Evolutionary conservation across 2,888 invertebrate genomes (phyloP).

Genomic region (Habroteleia sp.): DNA sequence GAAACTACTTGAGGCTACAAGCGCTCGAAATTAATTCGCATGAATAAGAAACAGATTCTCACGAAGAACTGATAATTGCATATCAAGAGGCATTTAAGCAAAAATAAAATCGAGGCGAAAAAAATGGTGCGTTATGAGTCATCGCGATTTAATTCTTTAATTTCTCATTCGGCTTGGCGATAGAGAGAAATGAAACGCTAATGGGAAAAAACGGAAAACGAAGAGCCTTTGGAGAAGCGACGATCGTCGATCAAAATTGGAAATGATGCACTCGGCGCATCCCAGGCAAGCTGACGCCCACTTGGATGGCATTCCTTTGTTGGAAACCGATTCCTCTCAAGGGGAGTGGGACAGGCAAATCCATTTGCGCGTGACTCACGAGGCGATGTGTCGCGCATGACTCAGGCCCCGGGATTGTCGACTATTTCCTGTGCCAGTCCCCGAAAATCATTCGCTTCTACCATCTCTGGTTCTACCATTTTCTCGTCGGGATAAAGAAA

Average conservation of each 20-base stretch:
- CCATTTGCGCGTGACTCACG: constrained; percentile 74
- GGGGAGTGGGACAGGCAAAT: constrained; percentile 63
- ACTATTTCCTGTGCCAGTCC: constrained; percentile 72
- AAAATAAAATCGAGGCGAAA: too few relatives aligned
- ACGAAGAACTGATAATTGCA: constrained; percentile 12
- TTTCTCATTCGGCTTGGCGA: too few relatives aligned
- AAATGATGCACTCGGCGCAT: constrained; percentile 28
- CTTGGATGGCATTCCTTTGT: constrained; percentile 76
- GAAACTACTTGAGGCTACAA: not conserved
- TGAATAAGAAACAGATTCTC: constrained; percentile 6
- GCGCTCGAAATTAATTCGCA: constrained; percentile 1
- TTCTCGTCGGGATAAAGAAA: constrained; percentile 16
- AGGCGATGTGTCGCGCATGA: constrained; percentile 70
- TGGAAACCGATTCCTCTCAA: constrained; percentile 74
- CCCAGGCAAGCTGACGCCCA: constrained; percentile 49
- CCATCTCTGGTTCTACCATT: not conserved
- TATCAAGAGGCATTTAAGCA: constrained; percentile 5
- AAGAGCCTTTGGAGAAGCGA: constrained; percentile 20
- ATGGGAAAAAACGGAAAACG: constrained; percentile 4
- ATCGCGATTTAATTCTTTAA: not conserved
- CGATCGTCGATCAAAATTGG: constrained; percentile 39
- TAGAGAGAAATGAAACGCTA: not conserved
- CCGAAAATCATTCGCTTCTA: constrained; percentile 26
- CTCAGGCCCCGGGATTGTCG: constrained; percentile 75
- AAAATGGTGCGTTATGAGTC: constrained; percentile 3